Percentiles rank a stretch among this genome's conserved stretches.
Evolutionary conservation across 2,888 invertebrate species (phyloP).

Genomic region (Caenorhabditis drosophilae): DNA sequence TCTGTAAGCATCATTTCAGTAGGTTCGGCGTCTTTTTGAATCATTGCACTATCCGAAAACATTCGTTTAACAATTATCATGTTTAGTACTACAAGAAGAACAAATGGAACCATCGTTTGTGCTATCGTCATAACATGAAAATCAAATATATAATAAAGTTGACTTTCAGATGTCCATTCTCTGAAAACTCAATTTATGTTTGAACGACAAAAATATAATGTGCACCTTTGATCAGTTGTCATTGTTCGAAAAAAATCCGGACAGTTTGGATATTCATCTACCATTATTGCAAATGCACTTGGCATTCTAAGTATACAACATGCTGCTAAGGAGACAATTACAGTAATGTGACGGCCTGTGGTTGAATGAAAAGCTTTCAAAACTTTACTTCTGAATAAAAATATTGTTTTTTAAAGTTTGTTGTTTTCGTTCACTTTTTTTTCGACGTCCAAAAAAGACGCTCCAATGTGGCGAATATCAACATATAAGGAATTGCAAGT

Average conservation of each 20-base stretch:
- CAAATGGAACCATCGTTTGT: conserved; percentile 65
- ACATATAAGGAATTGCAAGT: conserved; percentile 67
- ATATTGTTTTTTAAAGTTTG: not conserved
- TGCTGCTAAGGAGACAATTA: conserved; percentile 44
- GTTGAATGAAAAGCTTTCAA: conserved; percentile 59
- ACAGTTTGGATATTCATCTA: conserved; percentile 58
- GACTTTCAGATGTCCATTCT: conserved; percentile 30
- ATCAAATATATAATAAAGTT: conserved; percentile 58
- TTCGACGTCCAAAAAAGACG: conserved; percentile 63
- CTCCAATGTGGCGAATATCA: conserved; percentile 68
- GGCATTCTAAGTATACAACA: conserved; percentile 58
- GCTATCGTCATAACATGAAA: conserved; percentile 63
- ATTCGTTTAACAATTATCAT: conserved; percentile 44
- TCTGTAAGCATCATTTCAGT: conserved; percentile 25
- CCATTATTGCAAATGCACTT: conserved; percentile 55
- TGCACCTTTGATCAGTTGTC: conserved; percentile 43
- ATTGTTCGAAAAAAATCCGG: conserved; percentile 59
- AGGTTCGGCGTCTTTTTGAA: conserved; percentile 23
- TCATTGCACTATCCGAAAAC: conserved; percentile 39
- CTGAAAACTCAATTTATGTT: conserved; percentile 4
- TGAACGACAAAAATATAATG: not conserved
- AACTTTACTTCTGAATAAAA: conserved; percentile 31
- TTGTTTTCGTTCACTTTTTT: conserved; percentile 25
- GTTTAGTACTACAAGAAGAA: conserved; percentile 58
- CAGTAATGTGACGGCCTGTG: conserved; percentile 59